phyloP scores from a whole-genome alignment of 2,888 invertebrate species.

The Drosophila cognata region DNA sequence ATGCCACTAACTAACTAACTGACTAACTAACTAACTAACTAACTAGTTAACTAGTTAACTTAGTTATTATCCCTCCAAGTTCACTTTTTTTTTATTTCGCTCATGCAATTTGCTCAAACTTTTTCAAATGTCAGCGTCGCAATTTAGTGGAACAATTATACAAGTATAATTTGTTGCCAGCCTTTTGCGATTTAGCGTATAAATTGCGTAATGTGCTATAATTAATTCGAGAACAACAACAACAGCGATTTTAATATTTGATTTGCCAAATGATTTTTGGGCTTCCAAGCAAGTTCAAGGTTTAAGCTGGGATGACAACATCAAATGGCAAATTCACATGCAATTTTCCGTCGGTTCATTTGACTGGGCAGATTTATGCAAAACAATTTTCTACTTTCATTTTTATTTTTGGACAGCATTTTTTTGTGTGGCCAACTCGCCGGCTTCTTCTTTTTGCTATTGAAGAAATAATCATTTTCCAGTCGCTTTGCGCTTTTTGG shows the following conservation, averaged over 20 bases:
- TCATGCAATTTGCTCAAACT: slow-evolving; percentile 47
- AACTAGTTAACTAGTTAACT: not conserved
- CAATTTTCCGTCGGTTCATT: slow-evolving; percentile 54
- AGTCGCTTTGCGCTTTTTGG: slow-evolving; percentile 79
- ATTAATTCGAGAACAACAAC: slow-evolving; percentile 53
- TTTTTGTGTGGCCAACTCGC: slow-evolving; percentile 15
- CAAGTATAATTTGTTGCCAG: slow-evolving; percentile 53
- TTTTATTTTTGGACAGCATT: slow-evolving; percentile 55
- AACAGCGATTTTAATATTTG: slow-evolving; percentile 30
- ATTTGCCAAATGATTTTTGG: slow-evolving; percentile 35
- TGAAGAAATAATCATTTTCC: slow-evolving; percentile 62
- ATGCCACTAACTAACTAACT: slow-evolving; percentile 10
- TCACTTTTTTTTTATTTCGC: slow-evolving; percentile 12
- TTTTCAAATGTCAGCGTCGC: slow-evolving; percentile 70
- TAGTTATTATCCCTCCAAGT: slow-evolving; percentile 40
- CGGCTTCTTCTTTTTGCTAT: slow-evolving; percentile 20
- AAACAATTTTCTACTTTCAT: slow-evolving; percentile 62
- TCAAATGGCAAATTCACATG: slow-evolving; percentile 77
- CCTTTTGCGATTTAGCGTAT: slow-evolving; percentile 34
- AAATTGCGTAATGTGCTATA: slow-evolving; percentile 66
- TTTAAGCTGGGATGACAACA: slow-evolving; percentile 54
- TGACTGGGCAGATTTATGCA: slow-evolving; percentile 26
- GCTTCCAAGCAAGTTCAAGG: slow-evolving; percentile 75
- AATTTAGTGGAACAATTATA: slow-evolving; percentile 64
- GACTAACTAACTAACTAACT: not conserved